Evolutionary conservation across 2,888 invertebrate species (phyloP), one percentile per base, ranked within the genome.

Genomic region (Heteropelma amictum): DNA sequence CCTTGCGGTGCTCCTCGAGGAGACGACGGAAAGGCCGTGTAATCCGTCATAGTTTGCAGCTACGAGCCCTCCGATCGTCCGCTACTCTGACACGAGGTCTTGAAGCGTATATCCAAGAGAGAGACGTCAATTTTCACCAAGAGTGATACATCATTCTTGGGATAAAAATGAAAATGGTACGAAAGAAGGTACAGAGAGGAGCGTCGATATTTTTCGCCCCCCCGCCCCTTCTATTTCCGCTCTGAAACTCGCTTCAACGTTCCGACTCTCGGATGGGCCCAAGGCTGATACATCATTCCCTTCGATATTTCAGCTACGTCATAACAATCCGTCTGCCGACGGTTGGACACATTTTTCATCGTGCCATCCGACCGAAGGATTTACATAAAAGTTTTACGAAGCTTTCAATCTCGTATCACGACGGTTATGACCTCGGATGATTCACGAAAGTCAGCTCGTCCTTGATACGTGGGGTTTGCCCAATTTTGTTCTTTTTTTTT

Each of bases 131-230:
- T 54, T 54, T 54, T 5, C 19, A n/a, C 33, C 17, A 2, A 28
- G 28, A 40, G 58, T 45, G 72, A 79, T 79, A 70, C 64, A 77
- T 80, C 72, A 74, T 64, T 17, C 42, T 17, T 1, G n/a, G 12
- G 53, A 30, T 60, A 51, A 72, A 67, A 51, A 45, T 33, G 23
- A 26, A 19, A 51, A 49, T 19, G 21, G 33, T 33, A 28, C 30
- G 10, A 33, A 8, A 8, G 23, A 33, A 53, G 17, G 33, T 4
- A 28, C 28, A 10, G 26, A 4, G 5, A 14, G 21, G 21, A 42
- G 3, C 23, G 14, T 26, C 38, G 17, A 3, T 10, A 42, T 47
- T 33, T 26, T 19, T 63, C 14, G 23, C 53, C 28, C 12, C 42
- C 53, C 40, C 17, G 33, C 28, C 56, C 58, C n/a, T 28, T 42